Percentiles rank a stretch among this genome's conserved stretches.
Conservation (phyloP, 2,113 vertebrate genomes). For the Riparia riparia region DNA sequence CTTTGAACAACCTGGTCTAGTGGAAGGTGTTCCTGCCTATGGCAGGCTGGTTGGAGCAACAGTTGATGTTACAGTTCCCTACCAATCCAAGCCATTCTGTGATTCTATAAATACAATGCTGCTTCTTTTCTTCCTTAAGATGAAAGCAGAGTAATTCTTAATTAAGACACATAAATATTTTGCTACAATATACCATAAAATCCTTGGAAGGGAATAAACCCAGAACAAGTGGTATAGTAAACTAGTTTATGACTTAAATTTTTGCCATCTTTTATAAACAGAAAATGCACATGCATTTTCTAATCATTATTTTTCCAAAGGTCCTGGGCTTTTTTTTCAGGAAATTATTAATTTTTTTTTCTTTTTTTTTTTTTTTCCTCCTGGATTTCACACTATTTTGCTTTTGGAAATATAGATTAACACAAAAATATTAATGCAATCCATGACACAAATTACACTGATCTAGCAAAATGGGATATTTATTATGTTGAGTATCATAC, state of each 20-base stretch:
- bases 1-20: not conserved
- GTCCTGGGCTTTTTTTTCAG: not conserved
- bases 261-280: not conserved
- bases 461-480: not conserved
- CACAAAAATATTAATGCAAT: not conserved
- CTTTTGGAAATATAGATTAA: not conserved
- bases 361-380: not conserved
- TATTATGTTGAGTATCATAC: not conserved
- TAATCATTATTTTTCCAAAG: not conserved
- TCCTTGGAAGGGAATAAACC: not conserved
- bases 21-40: too few species aligned
- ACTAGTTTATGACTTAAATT: not conserved
- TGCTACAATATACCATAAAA: not conserved
- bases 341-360: not conserved
- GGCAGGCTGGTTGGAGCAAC: not conserved
- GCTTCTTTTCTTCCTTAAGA: not conserved
- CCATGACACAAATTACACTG: not conserved
- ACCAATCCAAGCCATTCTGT: not conserved
- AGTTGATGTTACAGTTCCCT: not conserved
- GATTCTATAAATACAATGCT: not conserved
- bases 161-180: not conserved
- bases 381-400: not conserved
- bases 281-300: not conserved
- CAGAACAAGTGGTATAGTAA: not conserved
- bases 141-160: not conserved